Percentiles rank a stretch among this genome's conserved stretches.
phyloP scores from a whole-genome alignment of 2,113 vertebrate species.

The Saguinus imperator region DNA sequence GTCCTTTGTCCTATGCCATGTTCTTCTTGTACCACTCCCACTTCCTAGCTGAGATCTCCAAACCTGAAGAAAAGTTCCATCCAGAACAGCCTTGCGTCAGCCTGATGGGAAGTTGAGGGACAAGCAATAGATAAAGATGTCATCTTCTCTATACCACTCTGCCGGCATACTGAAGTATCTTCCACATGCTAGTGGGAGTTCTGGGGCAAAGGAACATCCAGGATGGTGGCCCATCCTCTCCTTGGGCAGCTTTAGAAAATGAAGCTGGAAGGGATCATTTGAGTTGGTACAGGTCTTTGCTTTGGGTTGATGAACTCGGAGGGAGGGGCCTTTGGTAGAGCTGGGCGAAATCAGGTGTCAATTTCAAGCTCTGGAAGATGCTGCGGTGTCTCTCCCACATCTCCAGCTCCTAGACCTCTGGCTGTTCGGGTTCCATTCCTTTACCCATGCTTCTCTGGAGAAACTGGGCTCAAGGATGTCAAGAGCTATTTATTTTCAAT shows the following conservation, averaged over 20 bases:
- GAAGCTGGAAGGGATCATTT: neutral
- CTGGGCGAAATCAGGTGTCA: neutral
- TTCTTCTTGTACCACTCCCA: neutral
- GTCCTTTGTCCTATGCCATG: neutral
- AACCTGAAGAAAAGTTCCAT: neutral
- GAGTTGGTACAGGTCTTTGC: neutral
- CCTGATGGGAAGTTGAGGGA: neutral
- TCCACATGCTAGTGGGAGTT: neutral
- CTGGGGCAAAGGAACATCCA: neutral
- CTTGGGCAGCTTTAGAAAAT: neutral
- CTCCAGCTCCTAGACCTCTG: neutral
- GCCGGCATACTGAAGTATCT: fast-evolving
- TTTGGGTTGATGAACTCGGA: neutral
- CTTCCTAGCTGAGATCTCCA: neutral
- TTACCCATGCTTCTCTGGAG: neutral
- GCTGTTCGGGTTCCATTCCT: no score
- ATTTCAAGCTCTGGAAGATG: neutral
- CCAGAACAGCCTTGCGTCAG: neutral
- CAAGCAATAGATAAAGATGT: neutral
- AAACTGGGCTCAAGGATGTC: neutral
- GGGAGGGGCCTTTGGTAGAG: neutral
- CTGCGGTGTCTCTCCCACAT: neutral
- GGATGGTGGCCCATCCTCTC: no score
- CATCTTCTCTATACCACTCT: neutral
- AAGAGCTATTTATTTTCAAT: neutral